These are phyloP conservation scores for Scatophagus argus DNA, from an alignment of 2,113 vertebrate genomes.

Conservation along the genomic window DNA sequence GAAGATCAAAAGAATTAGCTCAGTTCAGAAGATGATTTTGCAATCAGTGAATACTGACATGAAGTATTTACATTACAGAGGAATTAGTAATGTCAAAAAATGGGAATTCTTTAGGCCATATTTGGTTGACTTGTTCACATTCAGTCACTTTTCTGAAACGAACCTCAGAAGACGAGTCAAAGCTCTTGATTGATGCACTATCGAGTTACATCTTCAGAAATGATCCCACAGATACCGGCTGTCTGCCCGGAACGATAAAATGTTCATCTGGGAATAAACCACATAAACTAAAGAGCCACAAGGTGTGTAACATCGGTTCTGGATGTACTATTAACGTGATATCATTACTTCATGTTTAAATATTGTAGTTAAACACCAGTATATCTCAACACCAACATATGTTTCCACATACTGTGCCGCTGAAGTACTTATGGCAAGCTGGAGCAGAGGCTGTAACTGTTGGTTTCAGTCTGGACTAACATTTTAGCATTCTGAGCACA, in stretches of 20 bases:
- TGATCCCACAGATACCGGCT: neutral
- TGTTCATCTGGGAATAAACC: neutral
- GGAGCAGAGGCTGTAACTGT: neutral
- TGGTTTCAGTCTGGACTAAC: neutral
- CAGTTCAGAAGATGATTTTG: neutral
- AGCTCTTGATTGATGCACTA: neutral
- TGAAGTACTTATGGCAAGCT: neutral
- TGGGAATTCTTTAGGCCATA: too few relatives aligned
- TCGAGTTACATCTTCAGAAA: neutral
- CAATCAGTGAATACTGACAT: neutral
- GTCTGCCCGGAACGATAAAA: neutral
- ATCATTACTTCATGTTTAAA: too few relatives aligned
- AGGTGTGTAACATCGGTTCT: too few relatives aligned
- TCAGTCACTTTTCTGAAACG: neutral
- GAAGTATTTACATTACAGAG: neutral
- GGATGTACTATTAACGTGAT: too few relatives aligned
- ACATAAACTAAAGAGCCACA: too few relatives aligned
- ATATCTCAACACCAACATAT: neutral
- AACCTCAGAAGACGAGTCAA: neutral
- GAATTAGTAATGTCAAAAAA: neutral
- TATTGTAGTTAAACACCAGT: too few relatives aligned
- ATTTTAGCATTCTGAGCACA: neutral
- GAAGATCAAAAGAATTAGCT: neutral
- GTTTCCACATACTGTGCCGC: neutral
- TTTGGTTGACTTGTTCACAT: too few relatives aligned